These are phyloP conservation scores for Neotoxoptera formosana DNA, from an alignment of 1,140 invertebrate species.

Conservation along the genomic window DNA sequence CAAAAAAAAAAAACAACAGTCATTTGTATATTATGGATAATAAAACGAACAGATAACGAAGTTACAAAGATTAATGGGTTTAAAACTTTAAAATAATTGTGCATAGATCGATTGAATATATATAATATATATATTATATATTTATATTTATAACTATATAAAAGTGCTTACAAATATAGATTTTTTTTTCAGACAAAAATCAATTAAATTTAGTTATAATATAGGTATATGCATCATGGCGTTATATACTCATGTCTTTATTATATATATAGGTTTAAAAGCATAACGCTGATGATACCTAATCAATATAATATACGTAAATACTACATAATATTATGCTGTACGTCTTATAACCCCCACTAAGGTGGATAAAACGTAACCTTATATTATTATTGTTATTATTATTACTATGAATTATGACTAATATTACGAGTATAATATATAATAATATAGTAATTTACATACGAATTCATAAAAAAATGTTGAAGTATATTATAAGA, in stretches of 20 bases:
- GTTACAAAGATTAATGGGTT: background rate
- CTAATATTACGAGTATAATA: background rate
- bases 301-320: background rate
- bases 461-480: background rate
- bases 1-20: background rate
- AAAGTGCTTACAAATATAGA: background rate
- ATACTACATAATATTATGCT: background rate
- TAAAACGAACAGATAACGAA: background rate
- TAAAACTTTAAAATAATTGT: background rate
- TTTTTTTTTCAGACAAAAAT: background rate
- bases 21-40: background rate
- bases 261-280: background rate
- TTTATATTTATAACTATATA: background rate
- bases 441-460: too few species aligned
- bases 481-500: slow-evolving; percentile 10
- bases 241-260: background rate
- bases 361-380: background rate
- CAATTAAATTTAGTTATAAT: background rate
- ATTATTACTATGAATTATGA: background rate
- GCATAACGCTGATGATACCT: background rate
- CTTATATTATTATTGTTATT: slow-evolving; percentile 1
- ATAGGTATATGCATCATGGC: background rate
- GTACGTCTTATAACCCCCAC: background rate
- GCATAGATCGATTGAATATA: background rate
- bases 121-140: background rate